Conservation (phyloP, 2,797 vertebrate genomes). For the Galagoides demidoff region DNA sequence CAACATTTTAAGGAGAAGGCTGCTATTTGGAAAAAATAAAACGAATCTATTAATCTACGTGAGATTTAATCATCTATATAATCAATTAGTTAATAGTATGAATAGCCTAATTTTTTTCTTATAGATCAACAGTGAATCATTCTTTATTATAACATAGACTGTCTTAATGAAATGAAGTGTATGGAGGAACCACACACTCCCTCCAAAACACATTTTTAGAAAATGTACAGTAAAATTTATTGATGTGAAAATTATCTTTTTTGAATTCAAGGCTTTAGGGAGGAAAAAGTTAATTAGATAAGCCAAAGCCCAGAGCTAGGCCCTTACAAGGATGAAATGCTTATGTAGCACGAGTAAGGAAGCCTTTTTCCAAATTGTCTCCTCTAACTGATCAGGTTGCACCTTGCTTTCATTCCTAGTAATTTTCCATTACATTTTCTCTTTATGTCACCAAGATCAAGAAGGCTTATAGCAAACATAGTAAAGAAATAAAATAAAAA, state of each 20-base stretch:
- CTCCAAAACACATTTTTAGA: constrained; percentile 18
- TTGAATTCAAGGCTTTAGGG: background rate
- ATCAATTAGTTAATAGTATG: background rate
- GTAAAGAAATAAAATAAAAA: background rate
- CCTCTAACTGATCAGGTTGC: background rate
- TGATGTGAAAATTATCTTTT: background rate
- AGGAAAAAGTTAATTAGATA: background rate
- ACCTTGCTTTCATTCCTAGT: background rate
- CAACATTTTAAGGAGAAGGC: constrained; percentile 28
- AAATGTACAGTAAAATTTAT: background rate
- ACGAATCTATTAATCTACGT: background rate
- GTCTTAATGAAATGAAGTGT: background rate
- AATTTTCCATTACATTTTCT: background rate
- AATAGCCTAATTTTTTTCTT: background rate
- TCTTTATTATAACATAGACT: constrained; percentile 20
- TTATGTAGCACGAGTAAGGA: background rate
- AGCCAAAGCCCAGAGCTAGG: background rate
- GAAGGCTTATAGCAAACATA: background rate
- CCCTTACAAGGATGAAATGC: background rate
- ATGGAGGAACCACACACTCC: background rate
- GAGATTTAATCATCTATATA: constrained; percentile 6
- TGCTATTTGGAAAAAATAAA: constrained; percentile 38
- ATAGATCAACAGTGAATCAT: background rate
- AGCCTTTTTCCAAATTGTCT: background rate
- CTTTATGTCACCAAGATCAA: background rate